phyloP scores from a whole-genome alignment of 2,113 vertebrate species.

The Dromiciops gliroides region DNA sequence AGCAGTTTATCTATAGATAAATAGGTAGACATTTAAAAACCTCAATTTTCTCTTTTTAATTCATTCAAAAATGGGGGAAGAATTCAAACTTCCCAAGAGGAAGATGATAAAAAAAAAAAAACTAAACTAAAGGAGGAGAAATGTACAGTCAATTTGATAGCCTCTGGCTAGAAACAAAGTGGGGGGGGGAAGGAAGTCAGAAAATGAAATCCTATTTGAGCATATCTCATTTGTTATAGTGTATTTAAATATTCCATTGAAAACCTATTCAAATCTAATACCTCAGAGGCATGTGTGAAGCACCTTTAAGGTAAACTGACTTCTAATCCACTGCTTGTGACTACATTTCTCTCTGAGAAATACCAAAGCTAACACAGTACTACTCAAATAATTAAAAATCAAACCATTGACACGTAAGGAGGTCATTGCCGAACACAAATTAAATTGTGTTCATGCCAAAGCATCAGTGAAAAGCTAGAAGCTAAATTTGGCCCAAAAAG shows the following conservation, averaged over 20 bases:
- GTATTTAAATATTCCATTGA: constrained; percentile 78
- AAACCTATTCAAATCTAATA: constrained; percentile 72
- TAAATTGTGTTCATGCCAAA: constrained; percentile 62
- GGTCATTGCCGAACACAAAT: constrained; percentile 66
- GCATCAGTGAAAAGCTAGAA: constrained; percentile 59
- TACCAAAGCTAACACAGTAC: constrained; percentile 60
- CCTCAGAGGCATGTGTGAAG: constrained; percentile 63
- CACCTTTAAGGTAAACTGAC: constrained; percentile 68
- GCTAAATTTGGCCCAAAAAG: constrained; percentile 59
- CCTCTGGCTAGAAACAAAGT: constrained; percentile 70
- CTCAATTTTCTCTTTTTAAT: constrained; percentile 67
- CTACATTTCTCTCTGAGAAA: constrained; percentile 59
- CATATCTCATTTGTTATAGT: constrained; percentile 80
- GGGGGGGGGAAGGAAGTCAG: constrained; percentile 69
- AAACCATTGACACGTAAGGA: constrained; percentile 53
- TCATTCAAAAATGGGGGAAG: constrained; percentile 71
- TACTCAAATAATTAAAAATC: constrained; percentile 59
- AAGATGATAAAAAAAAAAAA: constrained; percentile 81
- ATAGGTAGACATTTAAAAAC: constrained; percentile 77
- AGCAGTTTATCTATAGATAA: constrained; percentile 79
- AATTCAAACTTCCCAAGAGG: constrained; percentile 77
- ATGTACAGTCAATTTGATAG: constrained; percentile 73
- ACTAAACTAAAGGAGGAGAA: constrained; percentile 62
- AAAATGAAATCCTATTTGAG: constrained; percentile 79
- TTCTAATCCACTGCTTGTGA: constrained; percentile 65